These are phyloP conservation scores for Hylaeus anthracinus DNA, from an alignment of 1,140 invertebrate species.

Conservation along the genomic window DNA sequence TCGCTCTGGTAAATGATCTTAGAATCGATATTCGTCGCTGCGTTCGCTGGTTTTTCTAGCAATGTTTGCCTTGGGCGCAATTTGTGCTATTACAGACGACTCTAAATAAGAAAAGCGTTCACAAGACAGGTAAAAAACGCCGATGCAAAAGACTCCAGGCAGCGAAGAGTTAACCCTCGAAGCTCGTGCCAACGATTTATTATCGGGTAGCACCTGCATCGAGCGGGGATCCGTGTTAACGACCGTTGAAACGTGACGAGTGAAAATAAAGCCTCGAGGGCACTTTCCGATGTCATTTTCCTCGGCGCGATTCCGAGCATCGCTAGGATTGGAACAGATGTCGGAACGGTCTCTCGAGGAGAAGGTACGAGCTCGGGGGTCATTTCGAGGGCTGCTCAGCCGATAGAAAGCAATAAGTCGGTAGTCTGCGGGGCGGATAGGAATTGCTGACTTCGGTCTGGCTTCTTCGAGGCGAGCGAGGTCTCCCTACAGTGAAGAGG, in stretches of 20 bases:
- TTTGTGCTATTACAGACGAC: too few species aligned
- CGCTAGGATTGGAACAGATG: constrained; percentile 22
- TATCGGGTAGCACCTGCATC: not conserved
- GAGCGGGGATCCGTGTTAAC: not conserved
- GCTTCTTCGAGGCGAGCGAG: constrained; percentile 57
- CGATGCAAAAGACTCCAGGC: too few species aligned
- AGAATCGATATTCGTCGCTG: too few species aligned
- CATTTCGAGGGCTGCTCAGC: not conserved
- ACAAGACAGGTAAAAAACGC: too few species aligned
- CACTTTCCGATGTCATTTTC: not conserved
- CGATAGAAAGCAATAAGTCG: constrained; percentile 47
- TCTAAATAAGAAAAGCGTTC: too few species aligned
- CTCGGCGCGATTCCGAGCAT: not conserved
- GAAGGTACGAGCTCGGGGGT: not conserved
- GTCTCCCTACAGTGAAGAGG: constrained; percentile 28
- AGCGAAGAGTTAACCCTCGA: not conserved
- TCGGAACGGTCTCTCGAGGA: not conserved
- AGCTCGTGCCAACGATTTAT: not conserved
- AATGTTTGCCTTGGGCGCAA: too few species aligned
- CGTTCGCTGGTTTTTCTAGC: too few species aligned
- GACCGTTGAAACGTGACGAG: not conserved
- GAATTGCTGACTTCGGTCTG: constrained; percentile 67
- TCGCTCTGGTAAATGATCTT: too few species aligned
- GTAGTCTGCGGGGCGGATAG: constrained; percentile 43
- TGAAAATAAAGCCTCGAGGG: not conserved